Evolutionary conservation across 1,140 invertebrate species (phyloP).

Genomic region (Drosophila micromelanica): DNA sequence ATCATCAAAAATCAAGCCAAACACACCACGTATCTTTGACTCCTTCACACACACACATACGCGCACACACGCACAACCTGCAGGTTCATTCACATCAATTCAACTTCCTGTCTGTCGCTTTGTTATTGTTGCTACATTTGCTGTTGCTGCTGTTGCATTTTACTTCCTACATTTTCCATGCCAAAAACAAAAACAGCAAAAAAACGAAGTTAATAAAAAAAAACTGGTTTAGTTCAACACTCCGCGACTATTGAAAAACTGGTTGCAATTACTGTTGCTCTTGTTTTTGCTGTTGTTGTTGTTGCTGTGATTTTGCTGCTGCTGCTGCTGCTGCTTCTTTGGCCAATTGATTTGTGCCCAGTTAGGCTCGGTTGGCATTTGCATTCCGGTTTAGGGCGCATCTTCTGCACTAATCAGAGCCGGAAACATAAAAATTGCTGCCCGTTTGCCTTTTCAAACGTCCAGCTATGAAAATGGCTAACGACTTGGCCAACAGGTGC

Average conservation of each 20-base stretch:
- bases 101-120: slow-evolving; percentile 70
- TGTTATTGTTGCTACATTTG: slow-evolving; percentile 30
- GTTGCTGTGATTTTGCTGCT: slow-evolving; percentile 62
- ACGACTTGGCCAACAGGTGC: slow-evolving; percentile 67
- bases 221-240: slow-evolving; percentile 71
- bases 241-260: slow-evolving; percentile 63
- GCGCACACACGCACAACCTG: slow-evolving; percentile 10
- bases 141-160: slow-evolving; percentile 41
- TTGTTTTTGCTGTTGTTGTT: slow-evolving; percentile 1
- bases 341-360: slow-evolving; percentile 70
- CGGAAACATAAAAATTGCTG: slow-evolving; percentile 74
- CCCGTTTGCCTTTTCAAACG: slow-evolving; percentile 27
- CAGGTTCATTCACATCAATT: slow-evolving; percentile 56
- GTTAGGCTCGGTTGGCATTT: slow-evolving; percentile 44
- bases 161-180: slow-evolving; percentile 75
- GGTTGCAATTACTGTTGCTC: slow-evolving; percentile 56
- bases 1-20: slow-evolving; percentile 47
- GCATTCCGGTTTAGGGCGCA: slow-evolving; percentile 59
- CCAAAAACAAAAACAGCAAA: slow-evolving; percentile 41
- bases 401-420: slow-evolving; percentile 71
- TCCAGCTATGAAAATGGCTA: slow-evolving; percentile 44
- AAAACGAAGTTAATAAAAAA: slow-evolving; percentile 31
- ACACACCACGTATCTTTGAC: slow-evolving; percentile 13
- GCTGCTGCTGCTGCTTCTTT: slow-evolving; percentile 24
- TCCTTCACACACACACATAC: slow-evolving; percentile 26